A percentile compares a stretch with the other conserved stretches of the same genome.
These are phyloP conservation scores for Rhincodon typus DNA, from an alignment of 2,797 vertebrate genomes.

Conservation along the genomic window DNA sequence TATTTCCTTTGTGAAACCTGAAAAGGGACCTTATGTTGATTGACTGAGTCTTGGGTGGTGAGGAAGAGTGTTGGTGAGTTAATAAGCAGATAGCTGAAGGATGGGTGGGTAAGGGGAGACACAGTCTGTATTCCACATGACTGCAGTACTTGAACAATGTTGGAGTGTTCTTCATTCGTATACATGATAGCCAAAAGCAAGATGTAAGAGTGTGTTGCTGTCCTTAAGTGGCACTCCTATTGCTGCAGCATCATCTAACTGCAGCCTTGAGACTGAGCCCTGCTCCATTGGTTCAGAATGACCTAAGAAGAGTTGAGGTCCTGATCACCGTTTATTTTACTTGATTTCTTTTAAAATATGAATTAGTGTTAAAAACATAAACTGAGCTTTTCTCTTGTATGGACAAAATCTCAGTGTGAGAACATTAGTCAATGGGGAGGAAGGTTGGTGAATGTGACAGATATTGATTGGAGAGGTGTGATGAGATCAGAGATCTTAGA, in stretches of 20 bases:
- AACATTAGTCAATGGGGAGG: neutral
- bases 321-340: neutral
- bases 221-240: neutral
- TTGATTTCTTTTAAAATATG: neutral
- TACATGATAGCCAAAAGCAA: neutral
- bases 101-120: neutral
- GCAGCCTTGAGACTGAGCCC: neutral
- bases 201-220: neutral
- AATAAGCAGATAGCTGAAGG: neutral
- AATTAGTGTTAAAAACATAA: neutral
- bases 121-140: no score
- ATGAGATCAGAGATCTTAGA: neutral
- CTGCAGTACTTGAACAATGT: neutral
- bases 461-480: neutral
- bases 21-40: neutral
- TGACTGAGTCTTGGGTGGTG: neutral
- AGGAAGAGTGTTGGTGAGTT: neutral
- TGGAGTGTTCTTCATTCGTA: neutral
- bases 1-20: neutral
- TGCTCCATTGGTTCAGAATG: neutral
- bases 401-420: neutral
- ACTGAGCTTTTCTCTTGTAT: neutral
- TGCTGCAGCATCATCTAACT: neutral
- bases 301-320: no score
- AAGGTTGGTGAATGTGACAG: fast-evolving